These are phyloP conservation scores for Argyra leucocephala DNA, from an alignment of 2,888 invertebrate genomes.

Conservation along the genomic window DNA sequence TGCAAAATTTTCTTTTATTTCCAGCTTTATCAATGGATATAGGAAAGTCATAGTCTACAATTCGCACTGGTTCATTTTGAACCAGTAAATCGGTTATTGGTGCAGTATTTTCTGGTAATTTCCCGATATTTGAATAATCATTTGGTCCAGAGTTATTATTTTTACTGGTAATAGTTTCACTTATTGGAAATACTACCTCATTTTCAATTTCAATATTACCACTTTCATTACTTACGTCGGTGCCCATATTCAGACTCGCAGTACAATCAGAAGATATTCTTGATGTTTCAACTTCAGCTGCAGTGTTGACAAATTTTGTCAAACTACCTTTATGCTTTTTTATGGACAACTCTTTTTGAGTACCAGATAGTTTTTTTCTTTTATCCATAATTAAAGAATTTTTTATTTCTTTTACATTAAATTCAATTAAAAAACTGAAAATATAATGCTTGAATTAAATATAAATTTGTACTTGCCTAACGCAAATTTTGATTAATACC, in stretches of 20 bases:
- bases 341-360: slow-evolving; percentile 7
- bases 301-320: slow-evolving; percentile 9
- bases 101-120: slow-evolving; percentile 9
- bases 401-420: background rate
- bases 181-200: slow-evolving; percentile 7
- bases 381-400: slow-evolving; percentile 4
- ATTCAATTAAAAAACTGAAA: slow-evolving; percentile 9
- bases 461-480: background rate
- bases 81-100: slow-evolving; percentile 10
- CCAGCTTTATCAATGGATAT: slow-evolving; percentile 7
- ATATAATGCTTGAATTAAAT: slow-evolving; percentile 7
- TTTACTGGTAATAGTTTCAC: slow-evolving; percentile 8
- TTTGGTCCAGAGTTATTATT: slow-evolving; percentile 7
- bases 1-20: slow-evolving; percentile 10
- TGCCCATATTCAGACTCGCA: slow-evolving; percentile 2
- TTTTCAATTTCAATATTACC: slow-evolving; percentile 11
- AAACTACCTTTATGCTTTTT: slow-evolving; percentile 10
- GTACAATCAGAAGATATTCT: slow-evolving; percentile 9
- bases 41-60: slow-evolving; percentile 8
- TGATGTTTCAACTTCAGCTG: slow-evolving; percentile 9
- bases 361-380: slow-evolving; percentile 6
- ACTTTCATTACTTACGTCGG: slow-evolving; percentile 9
- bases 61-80: slow-evolving; percentile 4
- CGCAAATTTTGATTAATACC: background rate
- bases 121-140: slow-evolving; percentile 8